Percentiles rank a stretch among this genome's conserved stretches.
Conservation (phyloP, 2,113 vertebrate species). For the Boulengeromyrus knoepffleri region DNA sequence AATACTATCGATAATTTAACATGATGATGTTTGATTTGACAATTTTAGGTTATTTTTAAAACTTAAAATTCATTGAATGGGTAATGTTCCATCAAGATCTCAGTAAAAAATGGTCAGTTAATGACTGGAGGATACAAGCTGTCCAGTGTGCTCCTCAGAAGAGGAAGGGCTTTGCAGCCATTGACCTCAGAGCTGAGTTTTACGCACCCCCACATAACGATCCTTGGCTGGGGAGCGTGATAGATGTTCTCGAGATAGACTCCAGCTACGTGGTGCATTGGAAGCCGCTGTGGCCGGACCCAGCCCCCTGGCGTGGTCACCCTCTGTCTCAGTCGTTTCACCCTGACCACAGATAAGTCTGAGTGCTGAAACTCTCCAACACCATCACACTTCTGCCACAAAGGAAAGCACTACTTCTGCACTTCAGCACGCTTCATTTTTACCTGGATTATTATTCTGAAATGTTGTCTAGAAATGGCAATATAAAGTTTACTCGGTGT, state of each 20-base stretch:
- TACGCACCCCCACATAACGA: neutral
- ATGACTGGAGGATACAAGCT: neutral
- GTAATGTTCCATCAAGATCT: neutral
- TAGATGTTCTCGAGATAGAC: neutral
- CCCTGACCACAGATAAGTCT: neutral
- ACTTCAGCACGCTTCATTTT: neutral
- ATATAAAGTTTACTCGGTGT: neutral
- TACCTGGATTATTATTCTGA: neutral
- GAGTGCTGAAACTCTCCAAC: neutral
- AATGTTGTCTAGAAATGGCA: neutral
- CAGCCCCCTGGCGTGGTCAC: neutral
- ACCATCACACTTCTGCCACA: neutral
- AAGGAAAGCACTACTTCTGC: neutral
- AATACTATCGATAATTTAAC: neutral
- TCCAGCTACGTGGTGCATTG: neutral
- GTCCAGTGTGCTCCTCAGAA: neutral
- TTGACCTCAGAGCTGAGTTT: neutral
- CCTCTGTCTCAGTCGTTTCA: neutral
- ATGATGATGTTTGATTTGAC: neutral
- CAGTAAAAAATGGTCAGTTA: neutral
- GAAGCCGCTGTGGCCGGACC: neutral
- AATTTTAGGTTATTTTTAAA: neutral
- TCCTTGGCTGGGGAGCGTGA: neutral
- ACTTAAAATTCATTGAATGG: neutral
- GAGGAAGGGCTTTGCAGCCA: neutral